These are phyloP conservation scores for Synergus japonicus DNA, from an alignment of 2,888 invertebrate species.

Conservation along the genomic window DNA sequence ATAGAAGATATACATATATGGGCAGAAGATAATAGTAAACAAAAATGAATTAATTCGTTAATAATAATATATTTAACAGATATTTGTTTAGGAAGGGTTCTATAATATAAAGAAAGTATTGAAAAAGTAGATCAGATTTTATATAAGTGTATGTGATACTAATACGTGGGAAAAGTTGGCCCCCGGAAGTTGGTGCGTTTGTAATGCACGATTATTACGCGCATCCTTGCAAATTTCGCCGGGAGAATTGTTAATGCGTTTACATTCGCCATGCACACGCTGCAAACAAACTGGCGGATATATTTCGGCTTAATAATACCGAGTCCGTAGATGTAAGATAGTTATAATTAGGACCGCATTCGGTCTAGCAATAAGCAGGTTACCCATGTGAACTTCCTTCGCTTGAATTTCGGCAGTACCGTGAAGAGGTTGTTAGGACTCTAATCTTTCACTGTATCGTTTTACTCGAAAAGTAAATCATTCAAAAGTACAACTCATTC, in stretches of 20 bases:
- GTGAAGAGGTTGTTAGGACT: slow-evolving; percentile 55
- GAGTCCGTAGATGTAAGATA: slow-evolving; percentile 74
- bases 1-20: too few relatives aligned
- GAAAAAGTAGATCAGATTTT: slow-evolving; percentile 5
- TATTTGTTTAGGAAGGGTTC: background rate
- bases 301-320: slow-evolving; percentile 71
- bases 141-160: slow-evolving; percentile 4
- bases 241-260: slow-evolving; percentile 65
- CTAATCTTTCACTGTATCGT: slow-evolving; percentile 10
- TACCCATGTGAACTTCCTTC: slow-evolving; percentile 75
- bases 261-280: slow-evolving; percentile 59
- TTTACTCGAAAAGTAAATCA: background rate
- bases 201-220: slow-evolving; percentile 73
- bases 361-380: slow-evolving; percentile 68
- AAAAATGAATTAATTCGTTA: too few relatives aligned
- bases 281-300: slow-evolving; percentile 64
- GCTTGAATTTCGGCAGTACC: slow-evolving; percentile 65
- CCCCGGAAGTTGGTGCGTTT: slow-evolving; percentile 70
- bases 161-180: slow-evolving; percentile 48
- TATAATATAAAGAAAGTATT: background rate
- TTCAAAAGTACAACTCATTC: background rate
- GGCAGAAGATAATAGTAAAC: too few relatives aligned
- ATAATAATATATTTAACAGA: background rate
- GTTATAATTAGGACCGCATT: slow-evolving; percentile 75
- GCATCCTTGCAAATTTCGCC: slow-evolving; percentile 74